Evolutionary conservation across 2,113 vertebrate species (phyloP).

Genomic region (Triplophysa tibetana): DNA sequence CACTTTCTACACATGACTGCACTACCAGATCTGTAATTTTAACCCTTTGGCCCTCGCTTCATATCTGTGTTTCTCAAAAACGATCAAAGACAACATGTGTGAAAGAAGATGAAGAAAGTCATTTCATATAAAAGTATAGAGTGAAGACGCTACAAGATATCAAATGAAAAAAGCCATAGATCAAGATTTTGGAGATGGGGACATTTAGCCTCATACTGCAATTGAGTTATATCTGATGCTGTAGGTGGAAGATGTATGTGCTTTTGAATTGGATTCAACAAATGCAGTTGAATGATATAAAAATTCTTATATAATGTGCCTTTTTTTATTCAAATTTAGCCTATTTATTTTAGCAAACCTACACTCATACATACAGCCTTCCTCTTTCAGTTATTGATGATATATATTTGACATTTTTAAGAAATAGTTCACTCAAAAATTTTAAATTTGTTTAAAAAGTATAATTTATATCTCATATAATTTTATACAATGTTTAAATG

Average conservation of each 20-base stretch:
- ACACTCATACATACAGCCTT: no score
- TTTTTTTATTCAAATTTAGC: no score
- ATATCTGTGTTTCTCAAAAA: not conserved
- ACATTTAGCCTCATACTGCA: slow-evolving; percentile 24
- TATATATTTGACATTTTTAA: no score
- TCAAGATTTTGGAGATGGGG: not conserved
- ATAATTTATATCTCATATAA: no score
- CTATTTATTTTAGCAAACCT: no score
- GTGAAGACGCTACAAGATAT: not conserved
- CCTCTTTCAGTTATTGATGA: no score
- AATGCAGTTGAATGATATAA: slow-evolving; percentile 22
- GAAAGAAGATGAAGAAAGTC: slow-evolving; percentile 17
- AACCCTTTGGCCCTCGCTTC: not conserved
- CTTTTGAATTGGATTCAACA: slow-evolving; percentile 41
- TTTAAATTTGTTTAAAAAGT: no score
- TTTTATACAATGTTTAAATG: no score
- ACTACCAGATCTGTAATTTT: not conserved
- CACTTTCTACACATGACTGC: slow-evolving; percentile 12
- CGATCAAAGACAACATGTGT: not conserved
- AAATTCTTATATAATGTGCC: not conserved
- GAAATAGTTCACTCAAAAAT: no score
- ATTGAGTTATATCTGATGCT: slow-evolving; percentile 41
- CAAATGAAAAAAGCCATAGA: slow-evolving; percentile 35
- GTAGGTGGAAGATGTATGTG: slow-evolving; percentile 17
- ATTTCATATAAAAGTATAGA: slow-evolving; percentile 23